Base-by-base conservation (phyloP, 1,140 invertebrate genomes). In the Heterodera schachtii region DNA sequence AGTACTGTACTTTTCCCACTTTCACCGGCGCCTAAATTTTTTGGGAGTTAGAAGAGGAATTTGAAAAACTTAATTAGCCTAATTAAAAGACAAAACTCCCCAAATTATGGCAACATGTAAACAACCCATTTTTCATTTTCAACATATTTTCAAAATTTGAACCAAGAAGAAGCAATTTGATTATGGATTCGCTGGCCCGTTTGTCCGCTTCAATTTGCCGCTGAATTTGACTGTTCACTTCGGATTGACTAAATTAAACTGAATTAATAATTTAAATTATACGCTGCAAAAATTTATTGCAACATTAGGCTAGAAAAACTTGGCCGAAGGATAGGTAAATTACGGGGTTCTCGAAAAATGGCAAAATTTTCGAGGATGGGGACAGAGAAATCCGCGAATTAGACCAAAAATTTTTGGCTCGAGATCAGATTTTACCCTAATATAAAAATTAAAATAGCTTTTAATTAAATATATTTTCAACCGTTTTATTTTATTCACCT, bases 151-250 rank as follows among this genome's bases (percentile, higher is more conserved):
- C 31, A 21, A 19, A 7, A 8, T 19, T 75, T 31, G 31, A 78
- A 85, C 85, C 85, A 16, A 86, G 52, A 47, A 86, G 78, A n/a
- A 86, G 73, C 71, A 86, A 77, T 66, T 86, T 86, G 52, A 86
- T 83, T 16, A 86, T 87, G 13, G 86, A 73, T 79, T 86, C 85
- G 64, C 66, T 86, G 19, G 83, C 75, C 41, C 86, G 79, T 46
- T 75, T 75, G 64, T 86, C 85, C 21, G 73, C 78, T 60, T 86
- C 85, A 60, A 86, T 85, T 52, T 76, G 52, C 31, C 73, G 31
- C 46, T 86, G 83, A 52, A 86, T 86, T 47, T 75, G 67, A 31
- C 66, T 64, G 75, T 85, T 85, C 66, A 78, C 77, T 31, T 52
- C 83, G 75, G 67, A 77, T 77, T 44, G 73, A 43, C 73, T 81